These are phyloP conservation scores for Coilia nasus DNA, from an alignment of 2,797 vertebrate genomes.

Conservation along the genomic window DNA sequence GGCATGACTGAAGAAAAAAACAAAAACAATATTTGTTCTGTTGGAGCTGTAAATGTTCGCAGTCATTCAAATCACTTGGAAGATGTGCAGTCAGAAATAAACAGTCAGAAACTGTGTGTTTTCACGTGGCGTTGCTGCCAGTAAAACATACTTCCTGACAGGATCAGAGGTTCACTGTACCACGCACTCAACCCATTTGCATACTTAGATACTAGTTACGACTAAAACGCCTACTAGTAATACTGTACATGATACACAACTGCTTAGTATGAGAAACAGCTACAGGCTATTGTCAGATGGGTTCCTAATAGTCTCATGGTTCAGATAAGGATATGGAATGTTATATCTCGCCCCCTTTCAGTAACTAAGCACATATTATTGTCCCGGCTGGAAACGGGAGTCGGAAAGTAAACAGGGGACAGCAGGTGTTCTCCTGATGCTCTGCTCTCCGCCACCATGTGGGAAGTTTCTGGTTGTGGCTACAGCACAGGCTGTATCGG, in stretches of 20 bases:
- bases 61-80: too few relatives aligned
- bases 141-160: background rate
- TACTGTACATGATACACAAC: background rate
- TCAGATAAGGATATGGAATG: slow-evolving; percentile 43
- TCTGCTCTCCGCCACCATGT: slow-evolving; percentile 66
- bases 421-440: slow-evolving; percentile 78
- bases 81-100: too few relatives aligned
- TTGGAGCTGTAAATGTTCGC: too few relatives aligned
- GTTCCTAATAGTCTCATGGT: background rate
- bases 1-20: too few relatives aligned
- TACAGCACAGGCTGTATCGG: slow-evolving; percentile 60
- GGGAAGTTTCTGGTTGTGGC: slow-evolving; percentile 62
- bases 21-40: too few relatives aligned
- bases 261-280: background rate
- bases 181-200: background rate
- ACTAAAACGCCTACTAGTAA: background rate
- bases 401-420: slow-evolving; percentile 81
- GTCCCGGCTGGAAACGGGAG: slow-evolving; percentile 63
- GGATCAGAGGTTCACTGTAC: background rate
- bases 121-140: background rate
- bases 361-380: slow-evolving; percentile 65
- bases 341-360: slow-evolving; percentile 46
- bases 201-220: background rate
- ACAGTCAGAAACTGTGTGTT: too few relatives aligned
- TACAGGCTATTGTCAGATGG: background rate